Percentiles rank a stretch among this genome's conserved stretches.
Conservation (phyloP, 2,888 invertebrate species). For the Cataglyphis albicans region DNA sequence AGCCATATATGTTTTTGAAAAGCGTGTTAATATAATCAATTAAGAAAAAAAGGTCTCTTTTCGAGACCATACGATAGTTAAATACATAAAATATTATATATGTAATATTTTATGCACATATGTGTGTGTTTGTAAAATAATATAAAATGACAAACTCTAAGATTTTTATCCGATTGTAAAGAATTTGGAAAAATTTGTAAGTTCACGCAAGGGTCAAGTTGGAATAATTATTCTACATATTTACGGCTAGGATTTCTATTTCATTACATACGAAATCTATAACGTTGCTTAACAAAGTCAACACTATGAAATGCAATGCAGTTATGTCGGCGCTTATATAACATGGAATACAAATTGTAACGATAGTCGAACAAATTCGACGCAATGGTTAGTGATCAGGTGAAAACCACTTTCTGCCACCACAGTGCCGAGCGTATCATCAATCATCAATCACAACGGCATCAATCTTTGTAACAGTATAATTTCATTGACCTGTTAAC, state of each 20-base stretch:
- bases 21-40: background rate
- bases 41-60: background rate
- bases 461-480: conserved; percentile 77
- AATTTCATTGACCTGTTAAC: conserved; percentile 78
- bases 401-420: conserved; percentile 73
- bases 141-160: background rate
- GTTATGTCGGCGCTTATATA: background rate
- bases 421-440: conserved; percentile 63
- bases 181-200: background rate
- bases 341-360: conserved; percentile 64
- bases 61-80: background rate
- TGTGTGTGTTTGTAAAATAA: background rate
- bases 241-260: background rate
- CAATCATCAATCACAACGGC: conserved; percentile 76
- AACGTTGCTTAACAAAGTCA: background rate
- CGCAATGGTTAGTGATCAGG: conserved; percentile 67
- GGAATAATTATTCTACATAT: background rate
- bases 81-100: background rate
- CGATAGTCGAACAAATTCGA: conserved; percentile 70
- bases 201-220: background rate
- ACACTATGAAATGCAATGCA: conserved; percentile 24
- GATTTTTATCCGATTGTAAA: background rate
- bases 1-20: background rate
- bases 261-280: background rate
- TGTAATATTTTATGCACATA: background rate